A percentile compares a stretch with the other conserved stretches of the same genome.
Conservation (phyloP, 2,113 vertebrate species). For the Todiramphus chloris region DNA sequence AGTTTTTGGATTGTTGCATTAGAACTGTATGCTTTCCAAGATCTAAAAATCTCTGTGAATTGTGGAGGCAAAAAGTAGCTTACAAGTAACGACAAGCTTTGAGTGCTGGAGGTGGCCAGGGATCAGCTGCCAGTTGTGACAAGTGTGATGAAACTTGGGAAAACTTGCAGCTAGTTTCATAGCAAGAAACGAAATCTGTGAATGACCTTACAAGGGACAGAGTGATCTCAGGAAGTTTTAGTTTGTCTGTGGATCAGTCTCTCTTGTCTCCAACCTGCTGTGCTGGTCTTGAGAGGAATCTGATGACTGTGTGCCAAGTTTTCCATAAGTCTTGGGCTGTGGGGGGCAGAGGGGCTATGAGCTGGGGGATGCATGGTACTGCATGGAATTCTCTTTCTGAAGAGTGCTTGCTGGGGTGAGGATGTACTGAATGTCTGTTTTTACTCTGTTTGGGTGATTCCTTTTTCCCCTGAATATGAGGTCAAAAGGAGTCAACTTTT, state of each 20-base stretch:
- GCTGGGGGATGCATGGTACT: not conserved
- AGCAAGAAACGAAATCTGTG: not conserved
- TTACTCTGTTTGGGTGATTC: not conserved
- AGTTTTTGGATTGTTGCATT: not conserved
- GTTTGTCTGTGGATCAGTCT: not conserved
- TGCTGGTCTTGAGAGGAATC: not conserved
- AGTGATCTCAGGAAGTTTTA: not conserved
- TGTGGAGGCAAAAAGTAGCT: not conserved
- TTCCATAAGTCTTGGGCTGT: accelerated
- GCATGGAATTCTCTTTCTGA: not conserved
- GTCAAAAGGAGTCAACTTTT: not conserved
- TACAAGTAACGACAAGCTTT: not conserved
- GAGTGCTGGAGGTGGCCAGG: not conserved
- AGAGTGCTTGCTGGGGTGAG: not conserved
- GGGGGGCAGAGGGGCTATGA: accelerated
- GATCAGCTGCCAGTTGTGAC: not conserved
- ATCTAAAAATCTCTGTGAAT: not conserved
- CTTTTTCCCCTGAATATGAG: not conserved
- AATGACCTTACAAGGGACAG: not conserved
- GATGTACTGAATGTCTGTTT: not conserved
- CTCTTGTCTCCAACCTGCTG: not conserved
- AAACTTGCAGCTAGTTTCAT: not conserved
- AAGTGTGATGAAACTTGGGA: not conserved
- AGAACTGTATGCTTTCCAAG: not conserved
- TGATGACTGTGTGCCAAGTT: not conserved